These are phyloP conservation scores for Solen grandis DNA, from an alignment of 1,140 invertebrate genomes.

Conservation along the genomic window DNA sequence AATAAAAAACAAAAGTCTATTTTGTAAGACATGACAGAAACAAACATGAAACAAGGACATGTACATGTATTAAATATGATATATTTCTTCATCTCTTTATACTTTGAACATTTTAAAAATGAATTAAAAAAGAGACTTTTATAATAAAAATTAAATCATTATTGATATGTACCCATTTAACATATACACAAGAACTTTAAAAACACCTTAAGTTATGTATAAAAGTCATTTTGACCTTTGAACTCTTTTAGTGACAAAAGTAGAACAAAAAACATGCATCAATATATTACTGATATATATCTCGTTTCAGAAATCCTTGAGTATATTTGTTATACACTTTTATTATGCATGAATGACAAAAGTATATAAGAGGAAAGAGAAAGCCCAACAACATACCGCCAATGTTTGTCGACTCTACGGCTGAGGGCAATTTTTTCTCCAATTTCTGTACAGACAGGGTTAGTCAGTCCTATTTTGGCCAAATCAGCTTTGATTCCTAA, in stretches of 20 bases:
- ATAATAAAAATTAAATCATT: too few relatives aligned
- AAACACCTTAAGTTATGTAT: background rate
- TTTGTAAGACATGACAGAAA: background rate
- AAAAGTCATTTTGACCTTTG: background rate
- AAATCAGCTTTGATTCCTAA: constrained; percentile 98
- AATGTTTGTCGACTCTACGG: constrained; percentile 99
- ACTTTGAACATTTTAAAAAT: background rate
- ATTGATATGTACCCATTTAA: too few relatives aligned
- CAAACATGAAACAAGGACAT: background rate
- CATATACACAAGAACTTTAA: background rate
- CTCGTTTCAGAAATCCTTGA: background rate
- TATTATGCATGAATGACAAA: background rate
- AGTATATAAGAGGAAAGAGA: background rate
- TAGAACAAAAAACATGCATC: background rate
- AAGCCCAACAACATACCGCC: constrained; percentile 87
- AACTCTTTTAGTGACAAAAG: background rate
- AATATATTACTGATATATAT: background rate
- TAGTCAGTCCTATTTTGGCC: constrained; percentile 97
- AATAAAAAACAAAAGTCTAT: background rate
- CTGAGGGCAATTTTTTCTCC: constrained; percentile 99
- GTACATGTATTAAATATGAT: background rate
- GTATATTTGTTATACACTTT: background rate
- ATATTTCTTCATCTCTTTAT: background rate
- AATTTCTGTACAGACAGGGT: constrained; percentile 99
- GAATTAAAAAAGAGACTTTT: too few relatives aligned